Evolutionary conservation across 2,113 vertebrate species (phyloP).

Genomic region (Microtus pennsylvanicus): DNA sequence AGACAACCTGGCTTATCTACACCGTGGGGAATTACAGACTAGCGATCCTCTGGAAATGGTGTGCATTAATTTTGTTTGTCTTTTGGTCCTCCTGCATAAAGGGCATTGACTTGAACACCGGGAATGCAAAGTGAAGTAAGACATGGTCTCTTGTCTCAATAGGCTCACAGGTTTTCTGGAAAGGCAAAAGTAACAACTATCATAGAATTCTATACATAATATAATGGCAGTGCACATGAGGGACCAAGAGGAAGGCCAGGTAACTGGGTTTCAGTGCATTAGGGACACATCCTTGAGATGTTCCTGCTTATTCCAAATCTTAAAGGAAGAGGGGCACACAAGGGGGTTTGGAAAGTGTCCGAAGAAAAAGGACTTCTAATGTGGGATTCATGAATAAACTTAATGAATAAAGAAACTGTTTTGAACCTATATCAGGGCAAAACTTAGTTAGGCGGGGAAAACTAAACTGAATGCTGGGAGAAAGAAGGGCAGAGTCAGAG

Average conservation of each 20-base stretch:
- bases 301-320: background rate
- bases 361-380: background rate
- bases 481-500: too few species aligned
- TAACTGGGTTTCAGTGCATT: background rate
- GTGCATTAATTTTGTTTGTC: background rate
- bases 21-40: background rate
- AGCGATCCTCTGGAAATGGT: background rate
- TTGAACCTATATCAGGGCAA: too few species aligned
- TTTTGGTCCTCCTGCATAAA: background rate
- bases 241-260: background rate
- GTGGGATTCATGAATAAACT: too few species aligned
- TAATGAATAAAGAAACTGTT: too few species aligned
- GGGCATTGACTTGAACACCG: background rate
- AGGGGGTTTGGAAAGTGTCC: fast-evolving
- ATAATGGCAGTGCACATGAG: background rate
- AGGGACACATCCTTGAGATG: background rate
- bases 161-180: background rate
- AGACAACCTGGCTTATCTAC: background rate
- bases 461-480: too few species aligned
- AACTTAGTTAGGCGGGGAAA: too few species aligned
- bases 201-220: background rate
- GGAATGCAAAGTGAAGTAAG: background rate
- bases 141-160: background rate
- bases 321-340: background rate
- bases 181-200: background rate